Percentiles rank a stretch among this genome's conserved stretches.
Evolutionary conservation across 2,888 invertebrate genomes (phyloP).

Genomic region (Aspidiotus rigidus): DNA sequence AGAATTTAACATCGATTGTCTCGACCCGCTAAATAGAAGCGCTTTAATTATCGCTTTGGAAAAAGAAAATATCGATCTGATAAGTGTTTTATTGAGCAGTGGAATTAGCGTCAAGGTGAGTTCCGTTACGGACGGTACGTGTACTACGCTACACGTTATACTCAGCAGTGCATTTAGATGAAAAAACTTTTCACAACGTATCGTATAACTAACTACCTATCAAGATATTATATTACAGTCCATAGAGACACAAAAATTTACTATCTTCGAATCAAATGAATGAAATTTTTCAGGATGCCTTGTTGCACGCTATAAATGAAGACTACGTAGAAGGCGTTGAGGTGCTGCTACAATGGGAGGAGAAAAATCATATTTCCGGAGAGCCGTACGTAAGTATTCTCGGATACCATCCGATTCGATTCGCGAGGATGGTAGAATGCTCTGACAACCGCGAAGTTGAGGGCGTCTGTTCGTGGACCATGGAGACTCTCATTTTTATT

Average conservation of each 20-base stretch:
- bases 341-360: slow-evolving; percentile 81
- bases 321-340: slow-evolving; percentile 98
- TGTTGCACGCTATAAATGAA: slow-evolving; percentile 93
- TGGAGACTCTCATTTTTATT: too few relatives aligned
- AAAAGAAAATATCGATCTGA: slow-evolving; percentile 92
- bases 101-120: slow-evolving; percentile 68
- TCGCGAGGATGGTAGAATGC: too few relatives aligned
- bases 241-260: too few relatives aligned
- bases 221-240: too few relatives aligned
- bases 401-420: not conserved
- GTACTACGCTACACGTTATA: too few relatives aligned
- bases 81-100: slow-evolving; percentile 67
- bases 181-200: too few relatives aligned
- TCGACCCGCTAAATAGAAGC: slow-evolving; percentile 87
- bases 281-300: slow-evolving; percentile 53
- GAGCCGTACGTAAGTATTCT: slow-evolving; percentile 63
- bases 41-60: slow-evolving; percentile 94
- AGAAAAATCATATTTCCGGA: slow-evolving; percentile 63
- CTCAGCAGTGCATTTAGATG: too few relatives aligned
- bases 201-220: too few relatives aligned
- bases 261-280: too few relatives aligned
- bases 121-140: not conserved
- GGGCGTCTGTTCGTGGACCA: too few relatives aligned
- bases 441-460: too few relatives aligned
- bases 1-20: slow-evolving; percentile 82